Conservation (phyloP, 2,797 vertebrate genomes). For the Chloroceryle amazona region DNA sequence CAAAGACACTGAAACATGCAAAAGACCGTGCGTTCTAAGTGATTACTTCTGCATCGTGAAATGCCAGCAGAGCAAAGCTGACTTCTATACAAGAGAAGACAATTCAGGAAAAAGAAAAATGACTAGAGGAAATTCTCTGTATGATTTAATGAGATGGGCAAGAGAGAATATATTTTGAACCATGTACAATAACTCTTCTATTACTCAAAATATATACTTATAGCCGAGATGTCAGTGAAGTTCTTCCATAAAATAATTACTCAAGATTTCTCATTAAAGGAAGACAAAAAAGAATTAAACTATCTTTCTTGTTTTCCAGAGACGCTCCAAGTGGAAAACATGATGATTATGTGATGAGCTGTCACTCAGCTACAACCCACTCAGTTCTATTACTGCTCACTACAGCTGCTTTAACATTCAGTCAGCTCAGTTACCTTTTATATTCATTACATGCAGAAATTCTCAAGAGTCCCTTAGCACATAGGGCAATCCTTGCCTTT, state of each 20-base stretch:
- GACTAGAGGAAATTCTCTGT: not conserved
- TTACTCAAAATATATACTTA: not conserved
- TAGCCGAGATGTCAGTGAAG: not conserved
- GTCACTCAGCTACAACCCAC: constrained; percentile 62
- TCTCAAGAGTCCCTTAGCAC: not conserved
- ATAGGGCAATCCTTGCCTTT: not conserved
- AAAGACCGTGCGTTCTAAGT: not conserved
- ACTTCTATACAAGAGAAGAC: not conserved
- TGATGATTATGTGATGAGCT: constrained; percentile 65
- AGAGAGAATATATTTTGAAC: not conserved
- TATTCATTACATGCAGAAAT: not conserved
- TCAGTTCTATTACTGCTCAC: constrained; percentile 70
- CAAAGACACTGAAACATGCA: not conserved
- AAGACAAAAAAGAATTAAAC: constrained; percentile 22
- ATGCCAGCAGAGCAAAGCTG: constrained; percentile 10
- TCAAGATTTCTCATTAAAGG: constrained; percentile 11
- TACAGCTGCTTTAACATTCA: constrained; percentile 62
- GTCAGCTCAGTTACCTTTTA: constrained; percentile 20
- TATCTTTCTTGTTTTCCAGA: constrained; percentile 46
- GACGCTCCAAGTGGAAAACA: constrained; percentile 55
- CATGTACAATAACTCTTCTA: not conserved
- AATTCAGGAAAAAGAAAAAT: not conserved
- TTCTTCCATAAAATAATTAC: not conserved
- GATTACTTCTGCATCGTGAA: not conserved
- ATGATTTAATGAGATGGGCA: not conserved